Base-by-base conservation (phyloP, 2,888 invertebrate species). In the Choreutis nemorana region DNA sequence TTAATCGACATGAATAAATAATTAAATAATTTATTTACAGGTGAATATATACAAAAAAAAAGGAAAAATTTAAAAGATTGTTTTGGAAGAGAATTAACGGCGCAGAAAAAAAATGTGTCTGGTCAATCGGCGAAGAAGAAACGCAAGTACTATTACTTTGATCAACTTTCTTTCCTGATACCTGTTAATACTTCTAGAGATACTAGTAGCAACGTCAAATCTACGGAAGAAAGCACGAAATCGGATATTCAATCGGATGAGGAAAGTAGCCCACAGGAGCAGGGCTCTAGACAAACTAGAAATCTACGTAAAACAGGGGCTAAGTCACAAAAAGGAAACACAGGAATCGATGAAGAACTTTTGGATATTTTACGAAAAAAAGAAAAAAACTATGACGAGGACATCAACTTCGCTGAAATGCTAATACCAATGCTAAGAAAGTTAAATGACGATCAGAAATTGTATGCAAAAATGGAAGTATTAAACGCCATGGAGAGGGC, bases 381-480 rank as follows among this genome's bases (percentile, higher is more conserved):
- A 31, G 2, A 35, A 33, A 27, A 35, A 31, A 10, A 32, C n/a
- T n/a, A n/a, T n/a, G n/a, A n/a, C n/a, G n/a, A n/a, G n/a, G n/a
- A n/a, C n/a, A n/a, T 35, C 0, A 31, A 33, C n/a, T 37, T 37
- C 24, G 5, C 37, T 0, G 35, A 35, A 26, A 37, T 37, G 35
- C 14, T 37, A n/a, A 27, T 37, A 4, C 37, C 37, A 4, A 26
- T 37, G 30, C 9, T 37, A 8, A 35, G 33, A 24, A 37, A 31
- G 6, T 13, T 37, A n/a, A 37, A 35, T 13, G 37, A 37, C 9
- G 37, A 35, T 3, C 37, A 37, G 7, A 37, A 37, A 23, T 35
- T 35, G 23, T 37, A 29, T 21, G 35, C 37, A 1, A 32, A 35
- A 18, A 22, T 33, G 6, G 18, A 28, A 28, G 25, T 20, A 26